phyloP scores from a whole-genome alignment of 2,113 vertebrate species.

The Athene cunicularia region DNA sequence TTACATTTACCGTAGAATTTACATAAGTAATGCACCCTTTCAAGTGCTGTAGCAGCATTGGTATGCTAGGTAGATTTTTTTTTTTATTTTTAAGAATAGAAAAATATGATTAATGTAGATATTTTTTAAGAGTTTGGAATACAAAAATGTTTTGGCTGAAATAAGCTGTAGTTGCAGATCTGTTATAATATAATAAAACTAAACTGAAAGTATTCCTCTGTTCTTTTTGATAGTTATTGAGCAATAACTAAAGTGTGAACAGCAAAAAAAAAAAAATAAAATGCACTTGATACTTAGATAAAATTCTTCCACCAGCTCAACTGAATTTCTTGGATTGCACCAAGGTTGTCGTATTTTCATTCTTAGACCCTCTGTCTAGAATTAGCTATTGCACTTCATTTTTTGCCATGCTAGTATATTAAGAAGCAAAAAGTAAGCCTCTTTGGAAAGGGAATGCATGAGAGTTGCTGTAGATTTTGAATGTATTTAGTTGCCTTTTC shows the following conservation, averaged over 20 bases:
- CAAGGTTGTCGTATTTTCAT: conserved; percentile 7
- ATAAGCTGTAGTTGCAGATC: conserved; percentile 51
- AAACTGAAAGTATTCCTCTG: conserved; percentile 60
- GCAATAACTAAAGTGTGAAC: conserved; percentile 45
- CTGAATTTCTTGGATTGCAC: conserved; percentile 11
- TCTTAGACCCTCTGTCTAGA: conserved; percentile 26
- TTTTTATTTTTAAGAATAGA: conserved; percentile 58
- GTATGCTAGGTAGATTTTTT: conserved; percentile 62
- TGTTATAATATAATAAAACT: conserved; percentile 68
- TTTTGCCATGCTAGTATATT: neutral
- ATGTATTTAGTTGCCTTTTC: conserved; percentile 61
- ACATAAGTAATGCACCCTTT: conserved; percentile 26
- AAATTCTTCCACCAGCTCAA: conserved; percentile 52
- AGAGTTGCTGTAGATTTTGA: conserved; percentile 42
- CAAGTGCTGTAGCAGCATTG: conserved; percentile 54
- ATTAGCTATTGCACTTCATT: conserved; percentile 41
- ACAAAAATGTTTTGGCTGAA: conserved; percentile 42
- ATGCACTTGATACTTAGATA: conserved; percentile 34
- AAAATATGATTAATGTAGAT: conserved; percentile 53
- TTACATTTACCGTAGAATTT: conserved; percentile 18
- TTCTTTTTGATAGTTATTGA: conserved; percentile 63
- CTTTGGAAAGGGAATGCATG: conserved; percentile 47
- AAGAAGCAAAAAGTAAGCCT: conserved; percentile 11
- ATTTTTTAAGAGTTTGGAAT: conserved; percentile 66
- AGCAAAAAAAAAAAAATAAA: conserved; percentile 28